Conservation (phyloP, 1,140 invertebrate species). For the Contarinia nasturtii region DNA sequence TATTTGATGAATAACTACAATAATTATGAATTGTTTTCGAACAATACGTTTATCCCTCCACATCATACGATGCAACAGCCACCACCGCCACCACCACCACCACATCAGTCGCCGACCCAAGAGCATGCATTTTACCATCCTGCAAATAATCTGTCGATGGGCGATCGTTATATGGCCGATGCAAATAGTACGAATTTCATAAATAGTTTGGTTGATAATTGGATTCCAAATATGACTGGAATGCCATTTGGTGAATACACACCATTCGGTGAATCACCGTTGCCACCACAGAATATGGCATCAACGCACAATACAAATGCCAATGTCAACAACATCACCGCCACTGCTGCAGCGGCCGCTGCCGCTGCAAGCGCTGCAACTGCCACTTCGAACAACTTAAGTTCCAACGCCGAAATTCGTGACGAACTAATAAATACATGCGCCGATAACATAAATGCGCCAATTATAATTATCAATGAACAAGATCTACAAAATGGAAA, state of each 20-base stretch:
- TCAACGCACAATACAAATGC: not conserved
- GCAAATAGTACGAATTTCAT: slow-evolving; percentile 23
- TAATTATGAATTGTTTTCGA: slow-evolving; percentile 1
- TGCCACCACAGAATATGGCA: not conserved
- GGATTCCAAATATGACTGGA: slow-evolving; percentile 57
- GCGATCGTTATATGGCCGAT: not conserved
- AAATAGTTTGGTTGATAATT: slow-evolving; percentile 62
- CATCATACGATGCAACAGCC: not conserved
- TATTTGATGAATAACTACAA: not conserved
- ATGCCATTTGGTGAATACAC: slow-evolving; percentile 35
- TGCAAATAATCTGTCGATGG: too few relatives aligned
- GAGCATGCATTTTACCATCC: not conserved
- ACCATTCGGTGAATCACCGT: slow-evolving; percentile 41
- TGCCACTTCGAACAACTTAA: too few relatives aligned
- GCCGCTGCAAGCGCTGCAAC: not conserved
- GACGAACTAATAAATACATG: not conserved
- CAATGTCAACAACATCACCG: not conserved
- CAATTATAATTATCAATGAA: not conserved
- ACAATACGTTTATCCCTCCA: not conserved
- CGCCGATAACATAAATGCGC: not conserved
- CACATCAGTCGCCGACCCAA: not conserved
- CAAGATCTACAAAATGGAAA: slow-evolving; percentile 6
- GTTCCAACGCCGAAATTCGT: not conserved
- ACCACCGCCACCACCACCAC: not conserved
- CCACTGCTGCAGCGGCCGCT: not conserved